Percentiles rank a stretch among this genome's conserved stretches.
Evolutionary conservation across 2,888 invertebrate genomes (phyloP).

Genomic region (Aporophyla lueneburgensis): DNA sequence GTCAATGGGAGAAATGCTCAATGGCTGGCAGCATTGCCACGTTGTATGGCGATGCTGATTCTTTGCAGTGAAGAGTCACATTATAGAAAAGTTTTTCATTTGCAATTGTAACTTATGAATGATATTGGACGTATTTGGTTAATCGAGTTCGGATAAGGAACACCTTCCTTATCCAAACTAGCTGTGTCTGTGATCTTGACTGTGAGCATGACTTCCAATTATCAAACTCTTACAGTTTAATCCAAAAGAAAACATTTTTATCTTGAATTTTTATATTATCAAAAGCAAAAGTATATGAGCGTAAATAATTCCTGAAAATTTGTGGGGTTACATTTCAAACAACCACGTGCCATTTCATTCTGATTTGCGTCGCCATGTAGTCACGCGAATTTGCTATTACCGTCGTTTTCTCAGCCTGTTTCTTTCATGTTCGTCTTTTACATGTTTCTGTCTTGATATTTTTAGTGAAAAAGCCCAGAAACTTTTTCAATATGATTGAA

Average conservation of each 20-base stretch:
- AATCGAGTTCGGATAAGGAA: background rate
- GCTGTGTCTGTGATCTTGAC: background rate
- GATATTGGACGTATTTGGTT: too few relatives aligned
- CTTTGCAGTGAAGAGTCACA: too few relatives aligned
- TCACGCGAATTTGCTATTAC: conserved; percentile 64
- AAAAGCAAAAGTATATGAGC: background rate
- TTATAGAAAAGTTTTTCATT: too few relatives aligned
- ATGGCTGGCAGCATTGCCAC: too few relatives aligned
- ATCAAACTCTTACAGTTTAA: background rate
- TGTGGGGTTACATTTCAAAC: conserved; percentile 33
- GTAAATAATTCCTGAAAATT: conserved; percentile 12
- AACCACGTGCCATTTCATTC: conserved; percentile 55
- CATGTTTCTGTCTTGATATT: conserved; percentile 32
- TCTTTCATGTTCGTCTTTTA: conserved; percentile 47
- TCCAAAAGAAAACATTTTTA: background rate
- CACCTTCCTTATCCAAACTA: background rate
- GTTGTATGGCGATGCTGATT: too few relatives aligned
- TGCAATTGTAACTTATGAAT: background rate
- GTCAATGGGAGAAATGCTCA: too few relatives aligned
- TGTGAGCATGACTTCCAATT: too few relatives aligned
- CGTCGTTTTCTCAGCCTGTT: conserved; percentile 40
- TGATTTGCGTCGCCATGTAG: conserved; percentile 47
- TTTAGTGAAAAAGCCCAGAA: conserved; percentile 18
- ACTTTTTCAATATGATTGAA: conserved; percentile 29
- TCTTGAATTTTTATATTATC: background rate